phyloP scores from a whole-genome alignment of 2,113 vertebrate genomes.

The Gambusia affinis region DNA sequence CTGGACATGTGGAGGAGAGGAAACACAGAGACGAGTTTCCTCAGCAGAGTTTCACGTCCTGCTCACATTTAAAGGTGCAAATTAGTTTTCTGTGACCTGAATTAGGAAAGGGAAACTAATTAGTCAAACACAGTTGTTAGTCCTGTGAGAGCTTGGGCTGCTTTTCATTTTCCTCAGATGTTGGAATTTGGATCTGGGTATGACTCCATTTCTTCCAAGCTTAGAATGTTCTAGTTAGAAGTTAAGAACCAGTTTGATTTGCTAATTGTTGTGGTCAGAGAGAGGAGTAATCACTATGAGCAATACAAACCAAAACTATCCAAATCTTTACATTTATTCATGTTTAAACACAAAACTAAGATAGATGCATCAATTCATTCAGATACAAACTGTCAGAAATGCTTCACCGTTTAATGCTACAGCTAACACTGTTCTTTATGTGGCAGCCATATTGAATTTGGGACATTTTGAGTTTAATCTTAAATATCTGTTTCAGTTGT shows the following conservation, averaged over 20 bases:
- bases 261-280: too few species aligned
- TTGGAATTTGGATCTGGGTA: background rate
- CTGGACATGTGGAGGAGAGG: background rate
- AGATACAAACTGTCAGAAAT: too few species aligned
- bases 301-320: background rate
- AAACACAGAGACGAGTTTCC: background rate
- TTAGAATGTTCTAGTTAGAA: background rate
- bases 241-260: too few species aligned
- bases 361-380: too few species aligned
- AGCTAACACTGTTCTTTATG: too few species aligned
- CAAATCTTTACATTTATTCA: too few species aligned
- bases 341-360: too few species aligned
- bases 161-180: background rate
- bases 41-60: background rate
- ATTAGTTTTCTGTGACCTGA: conserved; percentile 27
- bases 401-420: too few species aligned
- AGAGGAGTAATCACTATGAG: background rate
- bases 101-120: conserved; percentile 23
- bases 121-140: conserved; percentile 13
- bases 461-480: too few species aligned
- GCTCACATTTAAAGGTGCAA: conserved; percentile 2
- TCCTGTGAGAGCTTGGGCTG: conserved; percentile 1
- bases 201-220: background rate
- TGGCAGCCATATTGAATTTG: too few species aligned
- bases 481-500: too few species aligned